A percentile compares a stretch with the other conserved stretches of the same genome.
Conservation (phyloP, 1,140 invertebrate species). For the Tenebrio molitor region DNA sequence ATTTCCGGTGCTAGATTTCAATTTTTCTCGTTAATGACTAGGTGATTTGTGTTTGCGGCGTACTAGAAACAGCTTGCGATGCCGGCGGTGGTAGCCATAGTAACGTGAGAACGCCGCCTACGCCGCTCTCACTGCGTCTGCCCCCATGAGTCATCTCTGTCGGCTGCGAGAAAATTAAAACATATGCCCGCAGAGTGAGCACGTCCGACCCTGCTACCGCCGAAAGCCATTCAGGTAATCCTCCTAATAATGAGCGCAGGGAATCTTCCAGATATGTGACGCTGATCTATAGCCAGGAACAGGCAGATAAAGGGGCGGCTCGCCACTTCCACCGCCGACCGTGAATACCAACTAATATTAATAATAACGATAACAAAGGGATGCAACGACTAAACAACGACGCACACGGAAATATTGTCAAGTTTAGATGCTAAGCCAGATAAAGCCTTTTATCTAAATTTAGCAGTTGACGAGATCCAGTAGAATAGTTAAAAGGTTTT, state of each 20-base stretch:
- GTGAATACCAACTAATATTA: conserved; percentile 26
- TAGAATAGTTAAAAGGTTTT: no score
- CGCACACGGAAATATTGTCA: no score
- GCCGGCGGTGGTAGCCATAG: conserved; percentile 38
- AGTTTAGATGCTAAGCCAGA: no score
- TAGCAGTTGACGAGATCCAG: no score
- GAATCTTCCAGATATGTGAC: conserved; percentile 36
- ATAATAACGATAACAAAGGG: no score
- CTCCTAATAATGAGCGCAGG: conserved; percentile 42
- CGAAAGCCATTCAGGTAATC: conserved; percentile 50
- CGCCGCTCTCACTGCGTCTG: conserved; percentile 23
- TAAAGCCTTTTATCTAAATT: no score
- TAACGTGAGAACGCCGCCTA: conserved; percentile 24
- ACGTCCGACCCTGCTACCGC: conserved; percentile 42
- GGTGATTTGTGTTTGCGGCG: conserved; percentile 45
- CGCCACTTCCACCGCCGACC: background rate
- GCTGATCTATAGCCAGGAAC: conserved; percentile 32
- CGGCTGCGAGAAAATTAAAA: conserved; percentile 47
- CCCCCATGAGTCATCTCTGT: conserved; percentile 47
- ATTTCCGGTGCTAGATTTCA: conserved; percentile 11
- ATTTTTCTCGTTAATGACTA: conserved; percentile 32
- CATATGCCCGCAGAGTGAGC: conserved; percentile 43
- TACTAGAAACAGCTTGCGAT: conserved; percentile 26
- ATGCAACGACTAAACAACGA: no score
- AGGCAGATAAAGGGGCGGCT: conserved; percentile 20